Conservation (phyloP, 2,888 invertebrate genomes). For the Apantesis nais region DNA sequence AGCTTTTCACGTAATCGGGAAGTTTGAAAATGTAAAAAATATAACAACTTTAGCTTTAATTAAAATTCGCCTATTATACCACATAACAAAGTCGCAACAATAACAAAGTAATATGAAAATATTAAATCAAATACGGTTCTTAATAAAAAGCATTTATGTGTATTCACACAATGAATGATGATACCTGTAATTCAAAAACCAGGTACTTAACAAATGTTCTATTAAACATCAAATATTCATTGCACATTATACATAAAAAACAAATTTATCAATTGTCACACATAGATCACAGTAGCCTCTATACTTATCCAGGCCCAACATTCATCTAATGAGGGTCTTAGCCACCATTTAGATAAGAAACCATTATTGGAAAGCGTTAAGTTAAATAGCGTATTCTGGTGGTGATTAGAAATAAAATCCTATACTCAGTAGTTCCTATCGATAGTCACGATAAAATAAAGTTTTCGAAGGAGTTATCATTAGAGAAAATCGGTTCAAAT, state of each 20-base stretch:
- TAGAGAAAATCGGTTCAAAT: not conserved
- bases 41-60: not conserved
- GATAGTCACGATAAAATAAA: not conserved
- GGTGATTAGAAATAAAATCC: not conserved
- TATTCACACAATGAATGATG: not conserved
- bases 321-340: slow-evolving; percentile 9
- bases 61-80: not conserved
- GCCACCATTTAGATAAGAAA: slow-evolving; percentile 10
- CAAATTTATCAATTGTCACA: not conserved
- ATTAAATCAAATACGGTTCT: not conserved
- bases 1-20: no score
- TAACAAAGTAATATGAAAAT: not conserved
- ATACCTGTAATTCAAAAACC: not conserved
- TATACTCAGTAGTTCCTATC: not conserved
- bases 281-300: not conserved
- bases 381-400: not conserved
- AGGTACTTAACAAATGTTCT: not conserved
- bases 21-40: not conserved
- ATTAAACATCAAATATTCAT: not conserved
- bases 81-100: not conserved
- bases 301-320: not conserved
- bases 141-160: not conserved
- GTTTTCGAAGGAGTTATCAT: not conserved
- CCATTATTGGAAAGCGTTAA: slow-evolving; percentile 8
- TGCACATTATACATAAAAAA: not conserved